These are phyloP conservation scores for Micronycteris hirsuta DNA, from an alignment of 2,113 vertebrate species.

Conservation along the genomic window DNA sequence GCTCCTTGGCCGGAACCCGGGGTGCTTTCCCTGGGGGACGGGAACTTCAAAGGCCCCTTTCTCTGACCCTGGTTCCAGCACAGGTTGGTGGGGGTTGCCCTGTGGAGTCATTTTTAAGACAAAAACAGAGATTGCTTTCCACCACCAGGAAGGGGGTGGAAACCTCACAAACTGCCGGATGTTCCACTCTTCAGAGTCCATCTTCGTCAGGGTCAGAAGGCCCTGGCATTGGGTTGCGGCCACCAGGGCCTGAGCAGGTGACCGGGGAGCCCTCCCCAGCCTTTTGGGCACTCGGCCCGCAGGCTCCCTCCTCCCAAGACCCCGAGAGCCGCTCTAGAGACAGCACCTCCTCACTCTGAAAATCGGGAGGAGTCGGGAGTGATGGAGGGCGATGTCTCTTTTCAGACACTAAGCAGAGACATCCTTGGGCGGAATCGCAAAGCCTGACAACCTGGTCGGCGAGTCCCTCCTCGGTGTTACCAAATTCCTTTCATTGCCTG, in stretches of 20 bases:
- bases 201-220: not conserved
- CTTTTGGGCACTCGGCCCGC: not conserved
- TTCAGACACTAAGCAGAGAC: not conserved
- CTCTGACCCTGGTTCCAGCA: not conserved
- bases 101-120: not conserved
- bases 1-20: not conserved
- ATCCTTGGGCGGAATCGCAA: not conserved
- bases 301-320: accelerated
- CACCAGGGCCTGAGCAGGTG: not conserved
- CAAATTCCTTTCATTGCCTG: too few species aligned
- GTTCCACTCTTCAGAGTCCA: too few species aligned
- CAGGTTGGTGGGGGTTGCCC: too few species aligned
- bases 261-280: not conserved
- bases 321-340: not conserved
- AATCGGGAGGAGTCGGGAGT: not conserved
- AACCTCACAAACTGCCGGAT: not conserved
- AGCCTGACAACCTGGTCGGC: not conserved
- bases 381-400: not conserved
- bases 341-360: not conserved
- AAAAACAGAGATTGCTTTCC: not conserved
- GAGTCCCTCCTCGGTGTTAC: not conserved
- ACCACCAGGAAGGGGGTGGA: not conserved
- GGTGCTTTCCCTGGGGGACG: not conserved
- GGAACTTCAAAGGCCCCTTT: not conserved
- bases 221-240: accelerated